phyloP scores from a whole-genome alignment of 2,113 vertebrate species.

The Pluvialis apricaria region DNA sequence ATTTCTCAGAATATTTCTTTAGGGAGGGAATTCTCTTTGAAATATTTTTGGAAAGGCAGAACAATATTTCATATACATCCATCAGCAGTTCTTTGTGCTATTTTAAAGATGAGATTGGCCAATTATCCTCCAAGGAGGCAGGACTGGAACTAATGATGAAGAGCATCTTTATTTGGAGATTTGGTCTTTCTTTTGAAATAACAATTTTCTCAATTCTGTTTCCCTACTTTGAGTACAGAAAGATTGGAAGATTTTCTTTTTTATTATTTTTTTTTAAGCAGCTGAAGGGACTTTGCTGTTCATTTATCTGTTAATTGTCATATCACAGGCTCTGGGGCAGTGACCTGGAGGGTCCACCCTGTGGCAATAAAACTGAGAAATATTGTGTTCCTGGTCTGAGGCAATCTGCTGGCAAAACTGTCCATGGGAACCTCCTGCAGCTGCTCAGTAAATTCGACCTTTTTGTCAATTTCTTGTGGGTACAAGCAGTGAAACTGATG shows the following conservation, averaged over 20 bases:
- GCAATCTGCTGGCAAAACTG: neutral
- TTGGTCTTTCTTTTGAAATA: neutral
- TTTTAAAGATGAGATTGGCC: neutral
- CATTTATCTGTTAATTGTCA: neutral
- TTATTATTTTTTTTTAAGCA: neutral
- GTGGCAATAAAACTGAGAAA: neutral
- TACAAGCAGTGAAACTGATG: neutral
- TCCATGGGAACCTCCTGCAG: neutral
- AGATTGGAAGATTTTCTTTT: neutral
- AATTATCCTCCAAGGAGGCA: neutral
- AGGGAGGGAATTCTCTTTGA: neutral
- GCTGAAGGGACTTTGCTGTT: neutral
- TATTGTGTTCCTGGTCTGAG: neutral
- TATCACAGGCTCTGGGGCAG: neutral
- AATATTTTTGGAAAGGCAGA: neutral
- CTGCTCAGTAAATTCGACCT: neutral
- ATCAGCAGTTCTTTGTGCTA: neutral
- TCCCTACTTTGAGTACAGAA: neutral
- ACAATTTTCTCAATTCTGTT: neutral
- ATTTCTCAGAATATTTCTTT: neutral
- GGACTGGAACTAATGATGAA: neutral
- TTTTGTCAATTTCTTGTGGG: neutral
- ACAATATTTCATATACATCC: neutral
- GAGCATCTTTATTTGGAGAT: neutral
- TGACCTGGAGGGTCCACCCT: neutral